Percentiles rank a stretch among this genome's conserved stretches.
These are phyloP conservation scores for Laothoe populi DNA, from an alignment of 2,888 invertebrate species.

Conservation along the genomic window DNA sequence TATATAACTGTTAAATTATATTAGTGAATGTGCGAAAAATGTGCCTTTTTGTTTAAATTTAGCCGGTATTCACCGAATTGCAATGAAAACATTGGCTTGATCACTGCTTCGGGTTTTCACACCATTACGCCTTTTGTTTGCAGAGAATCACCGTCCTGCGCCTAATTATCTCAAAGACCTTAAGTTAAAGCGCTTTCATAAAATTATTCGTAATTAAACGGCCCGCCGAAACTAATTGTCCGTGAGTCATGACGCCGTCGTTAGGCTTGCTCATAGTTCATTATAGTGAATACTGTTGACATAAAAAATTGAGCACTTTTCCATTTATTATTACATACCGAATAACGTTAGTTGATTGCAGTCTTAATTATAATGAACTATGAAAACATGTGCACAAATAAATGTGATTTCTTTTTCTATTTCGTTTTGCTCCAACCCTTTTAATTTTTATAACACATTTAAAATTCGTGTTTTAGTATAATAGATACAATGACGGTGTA, in stretches of 20 bases:
- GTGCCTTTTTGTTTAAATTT: neutral
- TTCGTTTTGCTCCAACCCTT: too few relatives aligned
- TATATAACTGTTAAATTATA: too few relatives aligned
- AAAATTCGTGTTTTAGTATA: too few relatives aligned
- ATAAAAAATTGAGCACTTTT: neutral
- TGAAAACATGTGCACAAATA: too few relatives aligned
- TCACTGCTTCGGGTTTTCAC: constrained; percentile 60
- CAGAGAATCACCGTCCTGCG: constrained; percentile 66
- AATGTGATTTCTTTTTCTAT: too few relatives aligned
- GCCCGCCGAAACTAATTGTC: constrained; percentile 70
- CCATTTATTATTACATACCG: too few relatives aligned
- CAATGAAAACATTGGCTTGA: constrained; percentile 43
- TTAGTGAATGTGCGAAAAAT: neutral
- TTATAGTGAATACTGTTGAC: constrained; percentile 4
- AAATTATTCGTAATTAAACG: constrained; percentile 78
- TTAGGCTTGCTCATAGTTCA: constrained; percentile 43
- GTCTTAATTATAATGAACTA: neutral
- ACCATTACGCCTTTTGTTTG: constrained; percentile 77
- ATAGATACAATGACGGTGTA: too few relatives aligned
- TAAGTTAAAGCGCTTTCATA: constrained; percentile 66
- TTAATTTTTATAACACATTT: too few relatives aligned
- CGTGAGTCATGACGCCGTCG: constrained; percentile 63
- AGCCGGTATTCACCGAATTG: constrained; percentile 36
- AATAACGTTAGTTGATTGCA: neutral
- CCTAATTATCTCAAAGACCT: constrained; percentile 74